These are phyloP conservation scores for Nannobrachium achirus DNA, from an alignment of 2,113 vertebrate genomes.

Conservation along the genomic window DNA sequence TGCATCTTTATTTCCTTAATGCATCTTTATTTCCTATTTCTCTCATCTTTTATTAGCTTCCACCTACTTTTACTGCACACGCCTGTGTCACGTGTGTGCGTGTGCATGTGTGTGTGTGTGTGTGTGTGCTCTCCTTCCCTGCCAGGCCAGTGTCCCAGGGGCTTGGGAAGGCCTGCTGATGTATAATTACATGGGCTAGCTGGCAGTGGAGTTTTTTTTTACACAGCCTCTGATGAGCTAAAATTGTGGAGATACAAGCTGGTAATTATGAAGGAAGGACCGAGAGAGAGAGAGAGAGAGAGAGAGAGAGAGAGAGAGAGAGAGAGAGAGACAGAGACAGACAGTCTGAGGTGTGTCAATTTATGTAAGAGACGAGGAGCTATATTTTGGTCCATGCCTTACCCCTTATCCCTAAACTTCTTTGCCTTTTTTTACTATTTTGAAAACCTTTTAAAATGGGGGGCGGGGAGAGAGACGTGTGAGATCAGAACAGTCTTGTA, in stretches of 20 bases:
- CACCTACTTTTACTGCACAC: neutral
- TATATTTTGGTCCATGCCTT: no score
- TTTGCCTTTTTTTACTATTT: no score
- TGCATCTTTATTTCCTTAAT: no score
- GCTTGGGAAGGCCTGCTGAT: slow-evolving; percentile 22
- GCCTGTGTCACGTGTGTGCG: no score
- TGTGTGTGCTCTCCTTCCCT: no score
- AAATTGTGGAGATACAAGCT: slow-evolving; percentile 18
- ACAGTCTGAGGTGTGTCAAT: no score
- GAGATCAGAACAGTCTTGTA: neutral
- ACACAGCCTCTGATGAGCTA: slow-evolving; percentile 33
- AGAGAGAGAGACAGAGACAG: slow-evolving; percentile 3
- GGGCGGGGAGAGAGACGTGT: slow-evolving; percentile 1
- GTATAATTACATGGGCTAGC: slow-evolving; percentile 26
- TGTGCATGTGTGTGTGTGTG: no score
- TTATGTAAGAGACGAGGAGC: neutral
- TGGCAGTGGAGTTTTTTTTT: neutral
- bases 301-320: neutral
- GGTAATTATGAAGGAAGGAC: slow-evolving; percentile 32
- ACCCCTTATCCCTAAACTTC: no score
- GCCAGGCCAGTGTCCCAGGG: slow-evolving; percentile 16
- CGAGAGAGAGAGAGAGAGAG: neutral
- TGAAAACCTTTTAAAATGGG: no score
- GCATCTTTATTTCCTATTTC: neutral
- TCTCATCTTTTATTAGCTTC: neutral